A percentile compares a stretch with the other conserved stretches of the same genome.
These are phyloP conservation scores for Holothuria glaberrima DNA, from an alignment of 35 echinoderm and acorn worm genomes.

Conservation along the genomic window DNA sequence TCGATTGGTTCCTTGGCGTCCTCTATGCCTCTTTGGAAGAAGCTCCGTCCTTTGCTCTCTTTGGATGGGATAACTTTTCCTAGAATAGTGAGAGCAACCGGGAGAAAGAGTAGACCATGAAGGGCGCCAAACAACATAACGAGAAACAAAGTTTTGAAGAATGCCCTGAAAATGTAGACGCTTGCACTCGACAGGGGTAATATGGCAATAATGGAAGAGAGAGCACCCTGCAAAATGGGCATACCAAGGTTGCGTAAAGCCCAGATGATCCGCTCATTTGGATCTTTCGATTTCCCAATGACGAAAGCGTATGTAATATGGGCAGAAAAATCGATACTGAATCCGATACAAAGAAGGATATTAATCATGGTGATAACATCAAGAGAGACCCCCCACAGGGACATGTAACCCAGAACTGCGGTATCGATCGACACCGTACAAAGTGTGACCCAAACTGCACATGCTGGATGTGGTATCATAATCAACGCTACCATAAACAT, in stretches of 20 bases:
- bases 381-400: slow-evolving; percentile 65
- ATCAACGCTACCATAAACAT: slow-evolving; percentile 79
- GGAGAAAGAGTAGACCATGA: slow-evolving; percentile 63
- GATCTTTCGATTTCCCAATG: slow-evolving; percentile 30
- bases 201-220: slow-evolving; percentile 63
- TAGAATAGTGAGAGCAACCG: slow-evolving; percentile 46
- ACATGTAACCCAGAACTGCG: slow-evolving; percentile 74
- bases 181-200: slow-evolving; percentile 12
- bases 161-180: slow-evolving; percentile 58
- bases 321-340: slow-evolving; percentile 85
- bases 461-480: slow-evolving; percentile 79
- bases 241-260: slow-evolving; percentile 51
- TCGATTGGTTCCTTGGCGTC: background rate
- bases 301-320: slow-evolving; percentile 81
- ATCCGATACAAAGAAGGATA: slow-evolving; percentile 72
- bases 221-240: slow-evolving; percentile 66
- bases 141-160: slow-evolving; percentile 67
- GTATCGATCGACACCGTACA: slow-evolving; percentile 65
- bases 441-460: slow-evolving; percentile 68
- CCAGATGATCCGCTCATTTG: slow-evolving; percentile 47
- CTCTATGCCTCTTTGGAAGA: background rate
- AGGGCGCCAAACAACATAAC: slow-evolving; percentile 66
- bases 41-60: slow-evolving; percentile 8
- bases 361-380: slow-evolving; percentile 68
- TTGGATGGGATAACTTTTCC: slow-evolving; percentile 47